phyloP scores from a whole-genome alignment of 2,113 vertebrate species.

The Dunckerocampus dactyliophorus region DNA sequence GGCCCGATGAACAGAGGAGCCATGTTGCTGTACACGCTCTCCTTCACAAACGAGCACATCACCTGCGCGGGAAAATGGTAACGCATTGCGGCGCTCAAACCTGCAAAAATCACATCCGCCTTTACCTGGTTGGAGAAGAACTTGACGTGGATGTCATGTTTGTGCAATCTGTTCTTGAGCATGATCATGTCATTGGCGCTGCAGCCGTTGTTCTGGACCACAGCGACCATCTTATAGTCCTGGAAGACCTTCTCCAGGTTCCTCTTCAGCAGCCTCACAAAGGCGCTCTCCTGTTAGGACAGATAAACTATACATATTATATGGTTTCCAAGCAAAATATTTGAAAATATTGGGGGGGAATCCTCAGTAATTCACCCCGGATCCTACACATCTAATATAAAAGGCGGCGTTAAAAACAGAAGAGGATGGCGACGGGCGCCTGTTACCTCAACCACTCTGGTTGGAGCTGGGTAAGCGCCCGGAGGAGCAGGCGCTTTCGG shows the following conservation, averaged over 20 bases:
- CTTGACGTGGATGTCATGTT: constrained; percentile 75
- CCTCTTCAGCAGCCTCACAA: constrained; percentile 62
- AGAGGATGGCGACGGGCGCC: not conserved
- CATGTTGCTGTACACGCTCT: constrained; percentile 76
- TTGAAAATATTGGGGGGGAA: too few species aligned
- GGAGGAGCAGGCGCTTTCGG: constrained; percentile 63
- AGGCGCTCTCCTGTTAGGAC: constrained; percentile 67
- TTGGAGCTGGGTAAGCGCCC: constrained; percentile 57
- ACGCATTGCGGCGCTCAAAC: too few species aligned
- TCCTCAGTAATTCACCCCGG: too few species aligned
- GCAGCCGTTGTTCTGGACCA: constrained; percentile 80
- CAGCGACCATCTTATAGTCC: constrained; percentile 79
- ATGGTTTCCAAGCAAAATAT: too few species aligned
- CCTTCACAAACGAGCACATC: constrained; percentile 67
- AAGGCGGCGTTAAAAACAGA: not conserved
- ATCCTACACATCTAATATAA: too few species aligned
- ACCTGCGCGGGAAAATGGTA: constrained; percentile 64
- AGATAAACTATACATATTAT: not conserved
- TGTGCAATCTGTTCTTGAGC: constrained; percentile 74
- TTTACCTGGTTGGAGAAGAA: constrained; percentile 83
- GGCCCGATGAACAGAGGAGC: constrained; percentile 80
- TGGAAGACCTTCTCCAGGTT: constrained; percentile 70
- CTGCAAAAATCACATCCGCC: too few species aligned
- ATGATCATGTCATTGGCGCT: constrained; percentile 70
- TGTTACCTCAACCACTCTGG: constrained; percentile 3